Conservation (phyloP, 1,140 invertebrate genomes). For the Armadillidium nasatum region DNA sequence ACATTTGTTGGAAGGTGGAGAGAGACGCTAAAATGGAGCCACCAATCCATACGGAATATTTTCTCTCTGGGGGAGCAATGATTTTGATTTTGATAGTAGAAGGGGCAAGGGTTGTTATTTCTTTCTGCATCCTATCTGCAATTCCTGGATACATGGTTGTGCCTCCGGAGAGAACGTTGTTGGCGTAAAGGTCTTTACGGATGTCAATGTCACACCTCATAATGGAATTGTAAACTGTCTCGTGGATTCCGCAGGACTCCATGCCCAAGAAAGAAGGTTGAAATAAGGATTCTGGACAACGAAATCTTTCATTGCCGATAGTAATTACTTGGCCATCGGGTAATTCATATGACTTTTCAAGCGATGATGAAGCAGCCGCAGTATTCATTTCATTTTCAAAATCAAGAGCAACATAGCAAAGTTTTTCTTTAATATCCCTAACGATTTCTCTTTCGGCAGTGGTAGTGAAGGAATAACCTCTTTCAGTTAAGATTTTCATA, state of each 20-base stretch:
- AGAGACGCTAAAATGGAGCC: constrained; percentile 25
- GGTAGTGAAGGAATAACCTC: constrained; percentile 54
- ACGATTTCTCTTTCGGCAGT: constrained; percentile 82
- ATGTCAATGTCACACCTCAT: constrained; percentile 57
- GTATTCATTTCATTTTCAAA: constrained; percentile 44
- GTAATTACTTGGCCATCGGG: constrained; percentile 78
- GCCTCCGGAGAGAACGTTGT: constrained; percentile 60
- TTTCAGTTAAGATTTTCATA: constrained; percentile 85
- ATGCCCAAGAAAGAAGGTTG: constrained; percentile 72
- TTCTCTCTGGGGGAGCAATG: constrained; percentile 53
- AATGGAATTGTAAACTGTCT: constrained; percentile 67
- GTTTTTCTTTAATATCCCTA: constrained; percentile 85
- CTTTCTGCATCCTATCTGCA: constrained; percentile 58
- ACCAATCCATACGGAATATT: constrained; percentile 32
- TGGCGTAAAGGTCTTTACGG: constrained; percentile 75
- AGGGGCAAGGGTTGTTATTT: constrained; percentile 71
- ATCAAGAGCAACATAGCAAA: constrained; percentile 75
- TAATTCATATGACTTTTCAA: constrained; percentile 85
- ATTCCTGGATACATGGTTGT: constrained; percentile 61
- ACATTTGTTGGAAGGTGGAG: constrained; percentile 28
- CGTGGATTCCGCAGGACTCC: constrained; percentile 75
- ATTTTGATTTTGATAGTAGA: constrained; percentile 87
- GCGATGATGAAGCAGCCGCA: constrained; percentile 76
- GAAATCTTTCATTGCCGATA: constrained; percentile 58
- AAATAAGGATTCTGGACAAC: constrained; percentile 77